A percentile compares a stretch with the other conserved stretches of the same genome.
Evolutionary conservation across 2,113 vertebrate genomes (phyloP).

Genomic region (Laticauda colubrina): DNA sequence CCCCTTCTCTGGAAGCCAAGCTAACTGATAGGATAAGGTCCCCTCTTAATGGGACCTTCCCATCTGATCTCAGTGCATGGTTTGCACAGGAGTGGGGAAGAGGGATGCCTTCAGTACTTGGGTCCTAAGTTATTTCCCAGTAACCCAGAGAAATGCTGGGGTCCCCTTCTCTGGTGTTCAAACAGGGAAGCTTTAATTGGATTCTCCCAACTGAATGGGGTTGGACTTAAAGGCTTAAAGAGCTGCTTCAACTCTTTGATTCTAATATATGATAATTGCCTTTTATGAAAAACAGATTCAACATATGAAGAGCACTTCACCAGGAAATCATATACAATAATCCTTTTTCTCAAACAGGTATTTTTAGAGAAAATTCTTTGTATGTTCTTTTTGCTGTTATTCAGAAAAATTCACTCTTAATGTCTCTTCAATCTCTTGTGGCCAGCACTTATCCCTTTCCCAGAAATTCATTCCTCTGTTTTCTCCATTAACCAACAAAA

Average conservation of each 20-base stretch:
- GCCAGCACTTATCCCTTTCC: conserved; percentile 38
- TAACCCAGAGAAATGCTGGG: neutral
- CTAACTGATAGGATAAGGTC: neutral
- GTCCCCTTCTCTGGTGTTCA: neutral
- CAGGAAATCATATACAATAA: conserved; percentile 31
- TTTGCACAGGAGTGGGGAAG: neutral
- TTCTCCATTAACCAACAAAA: conserved; percentile 24
- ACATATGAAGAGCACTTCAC: conserved; percentile 46
- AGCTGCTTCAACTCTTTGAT: neutral
- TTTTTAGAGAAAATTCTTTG: conserved; percentile 42
- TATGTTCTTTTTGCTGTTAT: conserved; percentile 59
- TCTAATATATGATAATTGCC: neutral
- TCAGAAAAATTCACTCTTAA: conserved; percentile 58
- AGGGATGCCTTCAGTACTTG: neutral
- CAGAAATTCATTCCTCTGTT: conserved; percentile 39
- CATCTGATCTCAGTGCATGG: neutral
- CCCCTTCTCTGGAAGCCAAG: neutral
- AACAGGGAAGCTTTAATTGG: neutral
- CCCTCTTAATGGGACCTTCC: neutral
- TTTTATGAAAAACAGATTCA: conserved; percentile 26
- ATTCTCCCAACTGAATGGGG: neutral
- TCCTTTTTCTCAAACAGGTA: conserved; percentile 44
- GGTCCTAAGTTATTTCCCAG: neutral
- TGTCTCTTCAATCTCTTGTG: conserved; percentile 45
- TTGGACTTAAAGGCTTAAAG: neutral